phyloP scores from a whole-genome alignment of 2,113 vertebrate species.

The Sus scrofa region T2T-Sscrofa CM000817.6:147497001-147497500 shows the following conservation, averaged over 20 bases:
- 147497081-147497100: neutral
- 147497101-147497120: neutral
- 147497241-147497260: neutral
- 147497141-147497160: neutral
- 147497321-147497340: conserved; percentile 1
- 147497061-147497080: neutral
- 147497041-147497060: neutral
- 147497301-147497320: neutral
- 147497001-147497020: neutral
- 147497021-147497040: neutral
- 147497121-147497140: neutral
- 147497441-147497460: neutral
- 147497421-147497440: neutral
- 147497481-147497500: neutral
- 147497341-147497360: neutral
- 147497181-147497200: neutral
- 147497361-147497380: neutral
- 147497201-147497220: neutral
- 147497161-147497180: neutral
- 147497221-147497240: neutral
- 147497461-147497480: neutral
- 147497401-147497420: neutral
- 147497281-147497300: neutral
- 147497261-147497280: neutral
- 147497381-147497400: conserved; percentile 23